These are phyloP conservation scores for Centropus bengalensis DNA, from an alignment of 2,113 vertebrate species.

Conservation along the genomic window DNA sequence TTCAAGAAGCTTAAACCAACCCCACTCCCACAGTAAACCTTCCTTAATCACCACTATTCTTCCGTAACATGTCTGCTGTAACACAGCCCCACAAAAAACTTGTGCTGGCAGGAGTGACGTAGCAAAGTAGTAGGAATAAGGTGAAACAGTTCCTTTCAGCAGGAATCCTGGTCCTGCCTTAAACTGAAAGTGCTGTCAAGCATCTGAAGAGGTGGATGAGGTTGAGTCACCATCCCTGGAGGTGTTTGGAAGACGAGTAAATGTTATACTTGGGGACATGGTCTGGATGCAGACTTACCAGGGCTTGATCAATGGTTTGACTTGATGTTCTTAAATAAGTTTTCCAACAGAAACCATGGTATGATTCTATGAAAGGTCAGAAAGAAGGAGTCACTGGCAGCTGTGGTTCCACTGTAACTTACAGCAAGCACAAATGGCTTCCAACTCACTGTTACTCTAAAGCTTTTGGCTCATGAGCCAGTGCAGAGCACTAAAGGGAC, in stretches of 20 bases:
- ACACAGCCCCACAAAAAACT: neutral
- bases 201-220: no score
- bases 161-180: neutral
- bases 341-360: no score
- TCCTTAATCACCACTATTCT: neutral
- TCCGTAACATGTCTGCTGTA: neutral
- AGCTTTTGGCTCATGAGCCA: neutral
- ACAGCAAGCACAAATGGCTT: neutral
- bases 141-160: neutral
- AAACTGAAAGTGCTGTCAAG: neutral
- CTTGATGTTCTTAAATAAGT: no score
- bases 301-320: no score
- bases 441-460: neutral
- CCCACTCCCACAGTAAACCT: neutral
- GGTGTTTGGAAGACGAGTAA: no score
- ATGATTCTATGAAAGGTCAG: neutral
- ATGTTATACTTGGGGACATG: no score
- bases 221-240: no score
- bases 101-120: neutral
- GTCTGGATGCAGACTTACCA: no score
- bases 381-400: neutral
- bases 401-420: neutral
- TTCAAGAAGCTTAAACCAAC: neutral
- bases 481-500: neutral
- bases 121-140: neutral